These are phyloP conservation scores for Chelonus insularis DNA, from an alignment of 1,140 invertebrate genomes.

Conservation along the genomic window DNA sequence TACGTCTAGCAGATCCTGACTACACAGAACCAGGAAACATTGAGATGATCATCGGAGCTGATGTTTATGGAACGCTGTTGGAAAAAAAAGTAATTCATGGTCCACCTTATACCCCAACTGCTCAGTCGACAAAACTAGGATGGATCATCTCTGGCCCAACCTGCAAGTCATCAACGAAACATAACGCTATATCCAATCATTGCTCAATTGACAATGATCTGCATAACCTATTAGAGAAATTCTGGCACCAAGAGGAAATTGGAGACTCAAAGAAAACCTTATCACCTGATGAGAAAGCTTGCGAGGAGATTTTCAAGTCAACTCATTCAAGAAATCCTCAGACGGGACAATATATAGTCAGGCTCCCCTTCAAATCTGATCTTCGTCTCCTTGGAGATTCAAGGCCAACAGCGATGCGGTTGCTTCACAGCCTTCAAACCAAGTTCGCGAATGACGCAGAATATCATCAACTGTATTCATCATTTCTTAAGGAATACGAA, in stretches of 20 bases:
- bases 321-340: slow-evolving; percentile 23
- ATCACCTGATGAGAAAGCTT: neutral
- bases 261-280: neutral
- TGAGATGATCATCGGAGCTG: neutral
- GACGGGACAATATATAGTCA: slow-evolving; percentile 33
- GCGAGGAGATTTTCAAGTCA: slow-evolving; percentile 19
- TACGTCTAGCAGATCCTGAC: slow-evolving; percentile 7
- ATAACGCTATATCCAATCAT: neutral
- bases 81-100: neutral
- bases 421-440: neutral
- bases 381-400: slow-evolving; percentile 28
- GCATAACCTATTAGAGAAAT: neutral
- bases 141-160: slow-evolving; percentile 10
- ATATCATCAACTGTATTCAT: slow-evolving; percentile 26
- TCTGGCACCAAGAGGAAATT: slow-evolving; percentile 17
- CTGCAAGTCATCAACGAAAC: too few species aligned
- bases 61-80: neutral
- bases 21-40: neutral
- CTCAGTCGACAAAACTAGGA: slow-evolving; percentile 5
- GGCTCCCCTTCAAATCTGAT: slow-evolving; percentile 29
- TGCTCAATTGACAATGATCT: neutral
- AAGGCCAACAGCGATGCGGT: neutral
- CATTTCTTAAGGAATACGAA: slow-evolving; percentile 35
- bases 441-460: neutral
- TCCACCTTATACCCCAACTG: neutral